Evolutionary conservation across 2,888 invertebrate species (phyloP), one percentile per base, ranked within the genome.

Genomic region (Euplexia lucipara): DNA sequence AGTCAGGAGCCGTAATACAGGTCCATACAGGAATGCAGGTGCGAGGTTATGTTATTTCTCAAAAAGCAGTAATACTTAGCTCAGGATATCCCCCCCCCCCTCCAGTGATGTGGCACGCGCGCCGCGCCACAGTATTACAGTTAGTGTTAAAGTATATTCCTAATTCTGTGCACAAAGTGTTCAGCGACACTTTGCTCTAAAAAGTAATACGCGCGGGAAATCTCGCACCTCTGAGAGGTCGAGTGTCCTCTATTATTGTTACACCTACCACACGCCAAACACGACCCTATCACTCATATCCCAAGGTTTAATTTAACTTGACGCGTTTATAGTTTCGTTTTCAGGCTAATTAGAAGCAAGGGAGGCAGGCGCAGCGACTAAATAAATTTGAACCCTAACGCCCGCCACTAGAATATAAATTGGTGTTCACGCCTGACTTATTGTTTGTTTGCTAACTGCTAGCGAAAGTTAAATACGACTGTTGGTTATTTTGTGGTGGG

Each of bases 191-290:
- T 79, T 80, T 81, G 77, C 77, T 60, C 64, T 57, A 75, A 78
- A 79, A 86, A 83, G 83, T 71, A 75, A 87, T 87, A 86, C 86
- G 87, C 89, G 87, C 89, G 90, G 86, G 86, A 90, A 90, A 90
- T 85, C 88, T 90, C 90, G 86, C 90, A 86, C 84, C 90, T 83
- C 85, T 68, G 84, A 83, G 87, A 91, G 92, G 92, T 93, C 92
- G 93, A 94, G 94, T 90, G 90, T 88, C 83, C 91, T 94, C 90
- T 92, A 91, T 92, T 92, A 94, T 93, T 91, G 88, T 93, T 89
- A 84, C 86, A 58, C 47, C 9, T 58, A 12, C 12, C 16, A 2
- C 35, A 53, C 12, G 35, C 69, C 12, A 80, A 87, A 85, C 63
- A 53, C 70, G 75, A 82, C 89, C 83, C 78, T 89, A 86, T 47